Base-by-base conservation (phyloP, 1,140 invertebrate genomes). In the Ruditapes philippinarum region DNA sequence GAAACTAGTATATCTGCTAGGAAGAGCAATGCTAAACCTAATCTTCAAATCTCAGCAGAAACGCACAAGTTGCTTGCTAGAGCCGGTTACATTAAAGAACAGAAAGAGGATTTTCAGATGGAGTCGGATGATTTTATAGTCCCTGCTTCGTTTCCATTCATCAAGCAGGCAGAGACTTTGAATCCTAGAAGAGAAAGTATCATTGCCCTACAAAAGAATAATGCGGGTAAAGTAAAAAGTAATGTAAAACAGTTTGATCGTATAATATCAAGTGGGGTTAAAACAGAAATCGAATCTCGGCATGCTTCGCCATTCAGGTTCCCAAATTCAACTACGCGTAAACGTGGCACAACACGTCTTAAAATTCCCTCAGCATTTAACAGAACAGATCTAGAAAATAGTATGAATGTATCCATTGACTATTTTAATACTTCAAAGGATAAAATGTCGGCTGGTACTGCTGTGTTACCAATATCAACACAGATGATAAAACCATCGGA, bases 281-380 rank as follows among this genome's bases (percentile, higher is more conserved):
- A 90, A 22, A 38, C 57, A 7, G 85, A 91, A 36, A 42, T 90
- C 22, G 76, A 80, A 25, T 90, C 92, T 33, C 89, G 90, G 57
- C 89, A 91, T 49, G 65, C 51, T 19, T 92, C 92, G 3, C 93
- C 94, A 14, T 89, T 88, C 9, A 84, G 94, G 60, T 94, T 93
- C 88, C 82, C 90, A 0, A 92, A 91, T 68, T 92, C 93, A 22
- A 85, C 91, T 0, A 89, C 91, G 4, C 84, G 92, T 28, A 93
- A 90, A 65, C 70, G 92, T 42, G 92, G 92, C 0, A 70, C 82
- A 14, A 93, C 94, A 4, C 93, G 93, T 7, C 68, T 95, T n/a
- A 89, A 92, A 49, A 93, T 95, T 70, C 94, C 95, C 68, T 91
- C 92, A 14, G 93, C 94, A 45, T 94, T 95, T 82, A 91, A 93